phyloP scores from a whole-genome alignment of 35 echinoderm and acorn worm species.

The Patiria miniata region DNA sequence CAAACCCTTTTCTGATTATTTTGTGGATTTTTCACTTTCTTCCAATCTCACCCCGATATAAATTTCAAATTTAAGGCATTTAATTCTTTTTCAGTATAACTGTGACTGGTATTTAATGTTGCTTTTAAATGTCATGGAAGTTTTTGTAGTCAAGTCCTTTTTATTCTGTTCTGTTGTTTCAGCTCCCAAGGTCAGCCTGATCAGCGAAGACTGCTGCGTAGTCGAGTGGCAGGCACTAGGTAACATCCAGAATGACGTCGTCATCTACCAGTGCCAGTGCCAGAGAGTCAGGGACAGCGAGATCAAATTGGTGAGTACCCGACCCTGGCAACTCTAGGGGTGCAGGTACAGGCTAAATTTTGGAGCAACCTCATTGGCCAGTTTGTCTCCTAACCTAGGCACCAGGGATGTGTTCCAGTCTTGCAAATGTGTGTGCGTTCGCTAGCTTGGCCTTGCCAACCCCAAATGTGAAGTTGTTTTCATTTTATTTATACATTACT shows the following conservation, averaged over 20 bases:
- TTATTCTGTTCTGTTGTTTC: neutral
- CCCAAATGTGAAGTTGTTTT: no score
- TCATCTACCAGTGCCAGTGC: constrained; percentile 92
- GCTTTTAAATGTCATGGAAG: neutral
- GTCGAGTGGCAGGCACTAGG: constrained; percentile 65
- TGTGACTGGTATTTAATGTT: neutral
- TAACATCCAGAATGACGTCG: constrained; percentile 75
- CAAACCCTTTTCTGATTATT: no score
- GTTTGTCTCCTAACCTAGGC: neutral
- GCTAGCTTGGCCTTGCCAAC: no score
- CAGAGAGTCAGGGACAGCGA: constrained; percentile 73
- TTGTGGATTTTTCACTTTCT: no score
- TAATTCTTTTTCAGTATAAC: neutral
- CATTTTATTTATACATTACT: no score
- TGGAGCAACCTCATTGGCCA: neutral
- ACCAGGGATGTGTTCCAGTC: neutral
- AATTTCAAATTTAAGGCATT: no score
- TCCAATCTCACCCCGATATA: no score
- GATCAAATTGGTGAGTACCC: constrained; percentile 58
- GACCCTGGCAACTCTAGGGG: neutral
- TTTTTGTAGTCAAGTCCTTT: neutral
- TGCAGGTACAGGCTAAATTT: neutral
- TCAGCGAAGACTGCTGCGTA: constrained; percentile 59
- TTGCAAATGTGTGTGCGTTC: no score
- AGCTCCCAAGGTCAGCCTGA: constrained; percentile 73